Conservation (phyloP, 92 coral and sea anemone species). For the Porites divaricata region DNA sequence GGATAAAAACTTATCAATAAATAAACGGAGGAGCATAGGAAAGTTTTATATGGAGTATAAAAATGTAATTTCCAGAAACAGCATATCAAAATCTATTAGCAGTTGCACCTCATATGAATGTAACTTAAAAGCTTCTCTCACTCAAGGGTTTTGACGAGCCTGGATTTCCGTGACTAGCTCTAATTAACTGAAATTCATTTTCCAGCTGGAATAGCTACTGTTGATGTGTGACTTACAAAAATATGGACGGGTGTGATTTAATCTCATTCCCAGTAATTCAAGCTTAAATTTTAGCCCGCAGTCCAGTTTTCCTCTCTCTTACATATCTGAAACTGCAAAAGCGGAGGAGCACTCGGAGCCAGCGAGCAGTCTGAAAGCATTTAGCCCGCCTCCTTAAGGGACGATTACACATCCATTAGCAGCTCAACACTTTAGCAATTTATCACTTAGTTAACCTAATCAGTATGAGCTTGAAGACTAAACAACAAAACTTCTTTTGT, state of each 20-base stretch:
- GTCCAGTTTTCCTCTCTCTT: neutral
- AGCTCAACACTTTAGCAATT: conserved; percentile 46
- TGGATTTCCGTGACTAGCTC: conserved; percentile 44
- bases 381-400: neutral
- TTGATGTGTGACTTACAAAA: conserved; percentile 21
- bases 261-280: neutral
- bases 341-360: neutral
- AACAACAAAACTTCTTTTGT: conserved; percentile 36
- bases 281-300: neutral
- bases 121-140: conserved; percentile 10
- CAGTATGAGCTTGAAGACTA: conserved; percentile 30
- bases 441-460: conserved; percentile 52
- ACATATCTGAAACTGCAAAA: neutral
- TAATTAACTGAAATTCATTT: conserved; percentile 1
- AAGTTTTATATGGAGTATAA: neutral
- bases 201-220: conserved; percentile 24
- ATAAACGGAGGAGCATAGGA: neutral
- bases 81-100: neutral
- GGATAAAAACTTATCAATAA: too few relatives aligned
- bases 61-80: neutral
- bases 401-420: conserved; percentile 43
- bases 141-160: neutral
- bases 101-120: conserved; percentile 16
- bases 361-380: conserved; percentile 10
- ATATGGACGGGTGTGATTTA: neutral